Evolutionary conservation across 2,888 invertebrate genomes (phyloP).

Genomic region (Metopia argyrocephala): DNA sequence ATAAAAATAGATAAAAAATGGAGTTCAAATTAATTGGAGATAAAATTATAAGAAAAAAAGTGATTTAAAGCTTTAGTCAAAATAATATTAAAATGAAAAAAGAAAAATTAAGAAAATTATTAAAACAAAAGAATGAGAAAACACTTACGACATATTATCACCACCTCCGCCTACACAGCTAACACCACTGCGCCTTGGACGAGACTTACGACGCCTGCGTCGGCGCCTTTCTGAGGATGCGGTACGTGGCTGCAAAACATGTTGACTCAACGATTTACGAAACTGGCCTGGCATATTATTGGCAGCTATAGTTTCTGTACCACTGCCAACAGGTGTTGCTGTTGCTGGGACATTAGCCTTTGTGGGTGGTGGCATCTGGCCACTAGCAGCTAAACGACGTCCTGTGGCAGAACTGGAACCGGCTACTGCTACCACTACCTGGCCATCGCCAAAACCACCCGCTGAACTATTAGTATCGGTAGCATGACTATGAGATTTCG

Average conservation of each 20-base stretch:
- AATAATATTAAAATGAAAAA: no score
- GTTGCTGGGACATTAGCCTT: background rate
- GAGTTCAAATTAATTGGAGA: no score
- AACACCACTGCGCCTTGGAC: conserved; percentile 75
- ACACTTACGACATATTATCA: conserved; percentile 75
- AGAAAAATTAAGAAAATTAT: no score
- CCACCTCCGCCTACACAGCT: conserved; percentile 73
- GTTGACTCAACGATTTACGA: conserved; percentile 76
- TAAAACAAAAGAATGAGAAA: no score
- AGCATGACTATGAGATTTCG: conserved; percentile 68
- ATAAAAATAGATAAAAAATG: no score
- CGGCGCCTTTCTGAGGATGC: conserved; percentile 77
- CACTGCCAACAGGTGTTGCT: background rate
- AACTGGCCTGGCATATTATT: conserved; percentile 65
- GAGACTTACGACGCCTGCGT: conserved; percentile 76
- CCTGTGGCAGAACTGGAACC: conserved; percentile 76
- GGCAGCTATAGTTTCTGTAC: conserved; percentile 48
- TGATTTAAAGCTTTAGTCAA: no score
- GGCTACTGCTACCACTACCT: conserved; percentile 75
- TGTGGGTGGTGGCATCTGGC: conserved; percentile 58
- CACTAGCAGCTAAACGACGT: conserved; percentile 75
- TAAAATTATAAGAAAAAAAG: no score
- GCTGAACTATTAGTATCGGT: conserved; percentile 77
- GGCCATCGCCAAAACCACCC: conserved; percentile 76
- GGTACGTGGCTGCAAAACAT: conserved; percentile 76